These are phyloP conservation scores for Semotilus atromaculatus DNA, from an alignment of 2,797 vertebrate species.

Conservation along the genomic window DNA sequence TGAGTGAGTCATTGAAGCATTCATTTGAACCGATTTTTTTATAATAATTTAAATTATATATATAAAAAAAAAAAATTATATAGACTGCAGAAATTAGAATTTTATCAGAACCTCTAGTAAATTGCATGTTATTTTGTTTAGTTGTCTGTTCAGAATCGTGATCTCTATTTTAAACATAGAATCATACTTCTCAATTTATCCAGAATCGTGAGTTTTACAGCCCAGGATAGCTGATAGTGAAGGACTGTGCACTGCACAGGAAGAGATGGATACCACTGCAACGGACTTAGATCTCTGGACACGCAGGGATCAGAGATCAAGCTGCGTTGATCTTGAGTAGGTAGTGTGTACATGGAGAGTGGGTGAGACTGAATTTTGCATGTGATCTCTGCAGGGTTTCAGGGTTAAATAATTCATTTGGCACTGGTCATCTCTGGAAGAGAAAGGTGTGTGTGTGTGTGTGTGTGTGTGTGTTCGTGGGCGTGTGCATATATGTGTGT, in stretches of 20 bases:
- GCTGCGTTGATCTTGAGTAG: constrained; percentile 12
- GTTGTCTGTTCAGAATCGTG: not conserved
- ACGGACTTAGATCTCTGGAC: not conserved
- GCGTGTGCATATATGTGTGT: not conserved
- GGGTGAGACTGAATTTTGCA: constrained; percentile 14
- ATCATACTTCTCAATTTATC: not conserved
- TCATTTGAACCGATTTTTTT: not conserved
- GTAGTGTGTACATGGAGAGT: not conserved
- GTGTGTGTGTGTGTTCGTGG: no score
- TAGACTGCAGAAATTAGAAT: not conserved
- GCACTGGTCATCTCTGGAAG: not conserved
- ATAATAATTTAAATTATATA: not conserved
- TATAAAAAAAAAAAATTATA: not conserved
- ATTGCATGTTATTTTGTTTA: not conserved
- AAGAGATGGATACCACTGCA: not conserved
- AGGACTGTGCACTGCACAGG: not conserved
- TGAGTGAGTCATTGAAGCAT: not conserved
- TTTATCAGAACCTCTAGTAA: not conserved
- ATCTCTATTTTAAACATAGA: not conserved
- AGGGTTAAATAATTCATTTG: constrained; percentile 27
- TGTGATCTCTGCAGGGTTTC: constrained; percentile 5
- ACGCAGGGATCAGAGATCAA: constrained; percentile 16
- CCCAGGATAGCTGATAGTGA: not conserved
- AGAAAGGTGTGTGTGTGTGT: not conserved
- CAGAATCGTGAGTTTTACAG: not conserved